phyloP scores from a whole-genome alignment of 1,140 invertebrate genomes.

The Lordiphosa mommai region DNA sequence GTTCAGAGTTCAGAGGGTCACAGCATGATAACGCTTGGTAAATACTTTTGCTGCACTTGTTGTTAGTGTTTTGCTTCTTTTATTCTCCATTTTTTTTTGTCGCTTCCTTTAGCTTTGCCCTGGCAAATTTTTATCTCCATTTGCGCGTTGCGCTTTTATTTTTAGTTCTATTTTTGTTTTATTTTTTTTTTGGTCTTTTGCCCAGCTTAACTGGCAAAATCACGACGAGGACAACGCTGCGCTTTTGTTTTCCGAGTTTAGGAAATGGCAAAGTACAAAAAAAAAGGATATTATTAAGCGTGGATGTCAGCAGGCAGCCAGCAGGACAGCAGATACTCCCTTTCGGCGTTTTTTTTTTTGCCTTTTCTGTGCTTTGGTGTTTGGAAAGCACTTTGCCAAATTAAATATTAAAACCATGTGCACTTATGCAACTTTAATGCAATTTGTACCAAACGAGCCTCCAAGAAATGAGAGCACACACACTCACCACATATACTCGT shows the following conservation, averaged over 20 bases:
- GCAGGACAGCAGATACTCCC: slow-evolving; percentile 39
- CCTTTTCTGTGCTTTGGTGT: slow-evolving; percentile 23
- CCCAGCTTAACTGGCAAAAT: slow-evolving; percentile 40
- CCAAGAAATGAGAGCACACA: slow-evolving; percentile 20
- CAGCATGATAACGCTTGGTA: slow-evolving; percentile 74
- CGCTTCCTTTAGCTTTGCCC: slow-evolving; percentile 69
- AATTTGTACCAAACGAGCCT: slow-evolving; percentile 68
- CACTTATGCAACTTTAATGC: slow-evolving; percentile 79
- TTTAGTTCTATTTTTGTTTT: slow-evolving; percentile 7
- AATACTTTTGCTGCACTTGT: slow-evolving; percentile 73
- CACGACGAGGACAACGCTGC: slow-evolving; percentile 35
- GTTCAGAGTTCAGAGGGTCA: slow-evolving; percentile 37
- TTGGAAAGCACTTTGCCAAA: slow-evolving; percentile 75
- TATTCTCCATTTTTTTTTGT: slow-evolving; percentile 55
- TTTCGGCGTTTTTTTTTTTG: no score
- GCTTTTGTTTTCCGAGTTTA: slow-evolving; percentile 62
- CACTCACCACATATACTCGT: slow-evolving; percentile 52
- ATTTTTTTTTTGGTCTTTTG: slow-evolving; percentile 7
- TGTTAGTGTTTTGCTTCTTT: slow-evolving; percentile 21
- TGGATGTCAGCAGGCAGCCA: slow-evolving; percentile 63
- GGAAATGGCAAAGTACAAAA: slow-evolving; percentile 32
- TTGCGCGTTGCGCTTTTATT: slow-evolving; percentile 54
- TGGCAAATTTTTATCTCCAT: slow-evolving; percentile 76
- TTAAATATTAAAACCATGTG: slow-evolving; percentile 78
- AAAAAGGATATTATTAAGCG: slow-evolving; percentile 74